Conservation (phyloP, 2,888 invertebrate species). For the Microctonus brassicae region DNA sequence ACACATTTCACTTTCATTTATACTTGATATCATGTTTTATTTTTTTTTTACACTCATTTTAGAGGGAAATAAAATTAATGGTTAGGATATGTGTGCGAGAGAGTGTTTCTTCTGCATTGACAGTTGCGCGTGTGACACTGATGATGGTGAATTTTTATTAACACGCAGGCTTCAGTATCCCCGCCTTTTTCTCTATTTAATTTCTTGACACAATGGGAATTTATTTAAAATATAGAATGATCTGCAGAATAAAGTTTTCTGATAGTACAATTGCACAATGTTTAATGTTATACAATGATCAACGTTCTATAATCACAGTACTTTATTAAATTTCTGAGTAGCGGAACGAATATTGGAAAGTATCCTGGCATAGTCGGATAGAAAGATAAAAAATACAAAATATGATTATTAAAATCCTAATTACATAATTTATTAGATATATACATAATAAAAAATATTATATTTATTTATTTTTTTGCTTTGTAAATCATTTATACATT, state of each 20-base stretch:
- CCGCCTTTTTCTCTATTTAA: constrained; percentile 6
- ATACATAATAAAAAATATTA: not conserved
- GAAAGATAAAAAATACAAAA: not conserved
- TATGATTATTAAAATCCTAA: not conserved
- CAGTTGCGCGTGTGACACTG: not conserved
- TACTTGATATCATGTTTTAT: not conserved
- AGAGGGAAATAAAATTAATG: not conserved
- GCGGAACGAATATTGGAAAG: not conserved
- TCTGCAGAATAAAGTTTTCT: no score
- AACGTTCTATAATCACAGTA: not conserved
- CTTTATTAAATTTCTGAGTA: not conserved
- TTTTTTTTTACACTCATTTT: not conserved
- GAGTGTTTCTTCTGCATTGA: not conserved
- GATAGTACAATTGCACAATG: no score
- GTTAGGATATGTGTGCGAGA: no score
- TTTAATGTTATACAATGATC: not conserved
- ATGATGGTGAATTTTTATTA: not conserved
- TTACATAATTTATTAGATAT: not conserved
- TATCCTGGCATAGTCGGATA: not conserved
- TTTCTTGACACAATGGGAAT: not conserved
- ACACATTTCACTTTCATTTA: constrained; percentile 59
- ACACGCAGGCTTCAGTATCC: constrained; percentile 2
- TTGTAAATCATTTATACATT: not conserved
- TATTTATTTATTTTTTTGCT: not conserved
- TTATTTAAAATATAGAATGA: no score